Percentiles rank a stretch among this genome's conserved stretches.
phyloP scores from a whole-genome alignment of 2,113 vertebrate genomes.

The Lophura nycthemera region DNA sequence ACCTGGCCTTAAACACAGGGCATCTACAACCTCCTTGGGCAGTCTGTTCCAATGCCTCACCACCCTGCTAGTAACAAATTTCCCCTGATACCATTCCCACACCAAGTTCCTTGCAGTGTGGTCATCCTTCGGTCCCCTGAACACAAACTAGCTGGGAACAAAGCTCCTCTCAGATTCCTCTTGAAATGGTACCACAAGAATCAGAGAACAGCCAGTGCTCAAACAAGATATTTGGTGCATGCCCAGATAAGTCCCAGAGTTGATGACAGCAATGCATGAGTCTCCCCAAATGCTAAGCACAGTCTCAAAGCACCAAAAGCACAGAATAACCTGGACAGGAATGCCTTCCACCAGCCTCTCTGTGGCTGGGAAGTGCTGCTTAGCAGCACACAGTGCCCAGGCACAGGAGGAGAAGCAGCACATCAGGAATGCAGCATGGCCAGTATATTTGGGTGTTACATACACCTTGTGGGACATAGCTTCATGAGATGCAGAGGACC shows the following conservation, averaged over 20 bases:
- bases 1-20: too few relatives aligned
- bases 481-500: background rate
- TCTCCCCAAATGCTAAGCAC: background rate
- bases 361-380: rapidly evolving
- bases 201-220: background rate
- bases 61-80: too few relatives aligned
- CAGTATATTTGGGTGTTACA: conserved; percentile 1
- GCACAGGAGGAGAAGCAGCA: background rate
- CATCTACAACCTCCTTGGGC: too few relatives aligned
- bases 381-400: background rate
- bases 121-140: background rate
- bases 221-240: background rate
- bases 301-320: background rate
- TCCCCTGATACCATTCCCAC: too few relatives aligned
- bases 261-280: background rate
- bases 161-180: background rate
- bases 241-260: background rate
- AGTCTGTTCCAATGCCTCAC: too few relatives aligned
- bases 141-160: background rate
- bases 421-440: conserved; percentile 33
- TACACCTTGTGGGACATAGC: background rate
- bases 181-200: background rate
- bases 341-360: background rate
- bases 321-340: background rate
- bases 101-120: background rate